Evolutionary conservation across 1,140 invertebrate genomes (phyloP).

Genomic region (Bilobella aurantiaca): DNA sequence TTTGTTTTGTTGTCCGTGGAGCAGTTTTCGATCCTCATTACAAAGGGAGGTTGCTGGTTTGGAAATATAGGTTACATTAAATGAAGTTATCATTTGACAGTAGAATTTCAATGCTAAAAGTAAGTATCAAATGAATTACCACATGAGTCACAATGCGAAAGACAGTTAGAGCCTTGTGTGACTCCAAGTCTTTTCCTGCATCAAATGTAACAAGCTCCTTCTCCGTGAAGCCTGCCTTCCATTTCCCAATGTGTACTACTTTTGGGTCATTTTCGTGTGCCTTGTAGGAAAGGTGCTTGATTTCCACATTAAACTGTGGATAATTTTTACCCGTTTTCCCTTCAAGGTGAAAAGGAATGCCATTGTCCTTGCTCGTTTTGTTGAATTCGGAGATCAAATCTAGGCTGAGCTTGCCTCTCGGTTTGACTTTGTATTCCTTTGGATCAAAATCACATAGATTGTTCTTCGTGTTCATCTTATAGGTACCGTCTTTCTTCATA

Average conservation of each 20-base stretch:
- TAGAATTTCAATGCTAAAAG: too few species aligned
- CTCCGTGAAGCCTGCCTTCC: constrained; percentile 54
- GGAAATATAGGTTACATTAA: constrained; percentile 25
- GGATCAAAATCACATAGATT: too few species aligned
- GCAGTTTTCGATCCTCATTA: constrained; percentile 46
- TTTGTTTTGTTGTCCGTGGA: constrained; percentile 46
- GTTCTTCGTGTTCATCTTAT: too few species aligned
- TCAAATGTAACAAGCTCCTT: constrained; percentile 51
- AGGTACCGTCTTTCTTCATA: too few species aligned
- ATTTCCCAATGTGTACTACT: constrained; percentile 52
- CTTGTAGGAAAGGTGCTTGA: constrained; percentile 49
- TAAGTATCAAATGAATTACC: too few species aligned
- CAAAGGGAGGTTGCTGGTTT: constrained; percentile 80
- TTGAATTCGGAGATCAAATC: constrained; percentile 21
- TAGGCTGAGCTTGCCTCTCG: constrained; percentile 10
- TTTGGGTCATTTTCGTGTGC: constrained; percentile 46
- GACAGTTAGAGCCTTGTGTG: constrained; percentile 64
- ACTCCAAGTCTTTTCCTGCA: constrained; percentile 54
- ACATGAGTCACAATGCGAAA: constrained; percentile 68
- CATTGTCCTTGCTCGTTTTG: constrained; percentile 14
- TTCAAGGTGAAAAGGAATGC: constrained; percentile 48
- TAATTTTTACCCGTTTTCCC: constrained; percentile 55
- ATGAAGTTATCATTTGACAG: too few species aligned
- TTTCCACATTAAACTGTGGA: constrained; percentile 59
- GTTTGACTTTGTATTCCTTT: too few species aligned